These are phyloP conservation scores for Drosophila tropicalis DNA, from an alignment of 1,140 invertebrate species.

Conservation along the genomic window DNA sequence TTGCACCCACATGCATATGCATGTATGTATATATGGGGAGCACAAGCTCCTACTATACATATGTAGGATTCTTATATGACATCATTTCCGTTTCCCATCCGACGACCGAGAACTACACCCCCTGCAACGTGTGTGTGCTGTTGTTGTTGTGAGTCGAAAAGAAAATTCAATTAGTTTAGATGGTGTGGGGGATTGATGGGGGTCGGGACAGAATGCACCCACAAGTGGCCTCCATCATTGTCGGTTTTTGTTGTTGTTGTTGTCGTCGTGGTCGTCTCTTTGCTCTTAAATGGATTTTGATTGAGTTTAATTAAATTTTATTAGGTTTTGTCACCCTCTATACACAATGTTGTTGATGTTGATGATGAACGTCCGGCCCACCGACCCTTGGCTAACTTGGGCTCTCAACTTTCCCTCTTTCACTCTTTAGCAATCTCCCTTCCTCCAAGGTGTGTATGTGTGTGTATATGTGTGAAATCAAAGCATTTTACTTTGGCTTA, in stretches of 20 bases:
- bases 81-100: conserved; percentile 49
- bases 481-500: conserved; percentile 71
- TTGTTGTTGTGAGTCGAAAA: not conserved
- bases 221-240: conserved; percentile 27
- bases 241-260: not conserved
- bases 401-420: not conserved
- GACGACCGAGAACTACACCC: not conserved
- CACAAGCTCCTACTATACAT: not conserved
- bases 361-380: conserved; percentile 63
- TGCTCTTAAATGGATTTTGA: conserved; percentile 77
- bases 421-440: not conserved
- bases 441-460: not conserved
- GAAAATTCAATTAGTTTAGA: conserved; percentile 40
- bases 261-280: conserved; percentile 1
- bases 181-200: conserved; percentile 1
- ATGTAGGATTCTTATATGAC: conserved; percentile 26
- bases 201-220: conserved; percentile 28
- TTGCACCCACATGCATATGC: not conserved
- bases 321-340: conserved; percentile 79
- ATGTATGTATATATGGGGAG: not conserved
- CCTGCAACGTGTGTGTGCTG: not conserved
- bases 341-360: conserved; percentile 32
- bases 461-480: conserved; percentile 54
- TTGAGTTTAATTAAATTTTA: conserved; percentile 82
- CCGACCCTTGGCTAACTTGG: conserved; percentile 8